phyloP scores from a whole-genome alignment of 2,797 vertebrate genomes.

The Halcyon smyrnensis region DNA sequence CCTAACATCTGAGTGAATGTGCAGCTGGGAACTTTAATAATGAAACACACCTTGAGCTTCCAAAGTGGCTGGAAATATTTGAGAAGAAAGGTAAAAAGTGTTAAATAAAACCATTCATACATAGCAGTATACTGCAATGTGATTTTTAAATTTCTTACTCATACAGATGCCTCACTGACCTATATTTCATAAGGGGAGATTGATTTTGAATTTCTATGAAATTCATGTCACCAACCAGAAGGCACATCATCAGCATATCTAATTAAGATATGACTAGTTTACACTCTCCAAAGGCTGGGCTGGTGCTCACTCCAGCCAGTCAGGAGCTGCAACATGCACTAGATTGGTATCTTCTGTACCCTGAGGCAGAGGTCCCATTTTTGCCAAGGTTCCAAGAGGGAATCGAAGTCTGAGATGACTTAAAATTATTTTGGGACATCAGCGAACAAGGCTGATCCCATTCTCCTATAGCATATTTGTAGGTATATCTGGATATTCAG shows the following conservation, averaged over 20 bases:
- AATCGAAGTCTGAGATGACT: background rate
- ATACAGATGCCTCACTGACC: background rate
- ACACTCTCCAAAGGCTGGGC: background rate
- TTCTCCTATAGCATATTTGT: background rate
- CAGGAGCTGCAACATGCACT: background rate
- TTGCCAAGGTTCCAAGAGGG: background rate
- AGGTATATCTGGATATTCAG: background rate
- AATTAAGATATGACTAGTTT: background rate
- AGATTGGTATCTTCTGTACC: background rate
- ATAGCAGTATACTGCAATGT: background rate
- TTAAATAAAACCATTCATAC: background rate
- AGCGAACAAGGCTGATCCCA: background rate
- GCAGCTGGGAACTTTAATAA: background rate
- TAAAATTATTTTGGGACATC: background rate
- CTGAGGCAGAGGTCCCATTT: background rate
- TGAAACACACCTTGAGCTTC: background rate
- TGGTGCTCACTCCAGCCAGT: background rate
- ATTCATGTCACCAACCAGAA: background rate
- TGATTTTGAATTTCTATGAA: background rate
- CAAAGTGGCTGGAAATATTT: background rate
- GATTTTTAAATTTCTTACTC: background rate
- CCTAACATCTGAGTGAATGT: background rate
- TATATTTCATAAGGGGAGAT: background rate
- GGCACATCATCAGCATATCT: background rate
- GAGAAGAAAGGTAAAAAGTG: background rate